A percentile compares a stretch with the other conserved stretches of the same genome.
These are phyloP conservation scores for Pegoplata infirma DNA, from an alignment of 2,888 invertebrate genomes.

Conservation along the genomic window DNA sequence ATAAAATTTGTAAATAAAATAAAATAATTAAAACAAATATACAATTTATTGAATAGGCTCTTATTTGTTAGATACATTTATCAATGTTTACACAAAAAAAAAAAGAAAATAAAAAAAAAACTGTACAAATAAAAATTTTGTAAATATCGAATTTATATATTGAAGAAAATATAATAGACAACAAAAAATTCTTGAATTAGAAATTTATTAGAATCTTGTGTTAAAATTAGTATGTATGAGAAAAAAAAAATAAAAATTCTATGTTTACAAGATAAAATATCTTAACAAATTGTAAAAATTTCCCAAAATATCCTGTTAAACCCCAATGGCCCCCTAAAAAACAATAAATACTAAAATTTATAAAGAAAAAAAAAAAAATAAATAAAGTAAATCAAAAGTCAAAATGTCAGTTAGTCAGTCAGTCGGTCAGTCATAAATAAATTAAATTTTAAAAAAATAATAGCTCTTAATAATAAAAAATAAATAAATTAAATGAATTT, in stretches of 20 bases:
- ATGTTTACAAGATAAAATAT: neutral
- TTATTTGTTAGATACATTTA: conserved; percentile 11
- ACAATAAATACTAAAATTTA: neutral
- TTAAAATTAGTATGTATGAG: conserved; percentile 12
- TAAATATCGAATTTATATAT: conserved; percentile 54
- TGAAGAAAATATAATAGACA: neutral
- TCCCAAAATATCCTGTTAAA: neutral
- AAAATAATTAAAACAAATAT: conserved; percentile 25
- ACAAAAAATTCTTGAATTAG: conserved; percentile 16
- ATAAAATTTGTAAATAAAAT: conserved; percentile 14
- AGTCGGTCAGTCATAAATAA: conserved; percentile 17
- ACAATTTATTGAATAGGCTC: conserved; percentile 26
- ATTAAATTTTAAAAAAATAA: conserved; percentile 10
- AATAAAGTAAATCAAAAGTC: conserved; percentile 16
- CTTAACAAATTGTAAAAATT: too few species aligned
- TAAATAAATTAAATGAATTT: conserved; percentile 9
- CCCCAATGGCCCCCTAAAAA: too few species aligned
- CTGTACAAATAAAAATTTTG: conserved; percentile 29
- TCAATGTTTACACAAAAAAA: conserved; percentile 37
- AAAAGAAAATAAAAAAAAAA: conserved; percentile 4
- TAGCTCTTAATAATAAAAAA: conserved; percentile 33
- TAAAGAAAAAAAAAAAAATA: conserved; percentile 5
- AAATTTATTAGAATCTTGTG: conserved; percentile 26
- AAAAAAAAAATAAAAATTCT: conserved; percentile 14
- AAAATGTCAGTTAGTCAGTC: conserved; percentile 13